A percentile compares a stretch with the other conserved stretches of the same genome.
Conservation (phyloP, 2,113 vertebrate genomes). For the Narcine bancroftii region DNA sequence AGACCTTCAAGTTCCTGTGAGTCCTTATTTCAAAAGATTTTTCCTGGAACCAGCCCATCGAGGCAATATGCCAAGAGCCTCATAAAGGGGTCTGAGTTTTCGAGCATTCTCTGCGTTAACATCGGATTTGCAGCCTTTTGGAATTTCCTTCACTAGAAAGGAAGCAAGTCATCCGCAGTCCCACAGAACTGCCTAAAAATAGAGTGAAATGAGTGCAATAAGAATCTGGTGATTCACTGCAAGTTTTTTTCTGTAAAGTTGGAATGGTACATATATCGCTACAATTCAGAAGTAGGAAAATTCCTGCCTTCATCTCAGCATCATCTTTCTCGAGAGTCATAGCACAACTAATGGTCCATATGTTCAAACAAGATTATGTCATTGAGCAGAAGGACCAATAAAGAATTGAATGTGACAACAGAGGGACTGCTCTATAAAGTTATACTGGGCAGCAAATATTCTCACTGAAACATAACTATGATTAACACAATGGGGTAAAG, state of each 20-base stretch:
- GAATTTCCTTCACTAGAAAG: too few species aligned
- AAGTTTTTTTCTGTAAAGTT: neutral
- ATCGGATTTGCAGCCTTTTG: too few species aligned
- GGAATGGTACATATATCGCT: neutral
- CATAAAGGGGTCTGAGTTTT: too few species aligned
- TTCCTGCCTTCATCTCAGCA: neutral
- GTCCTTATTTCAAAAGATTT: too few species aligned
- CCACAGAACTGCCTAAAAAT: too few species aligned
- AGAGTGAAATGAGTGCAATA: neutral
- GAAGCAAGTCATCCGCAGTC: too few species aligned
- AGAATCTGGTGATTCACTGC: neutral
- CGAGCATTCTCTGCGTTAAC: too few species aligned
- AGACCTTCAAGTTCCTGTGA: too few species aligned
- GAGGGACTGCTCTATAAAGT: neutral
- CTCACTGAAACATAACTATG: neutral
- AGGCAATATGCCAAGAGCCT: too few species aligned
- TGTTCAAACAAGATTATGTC: neutral
- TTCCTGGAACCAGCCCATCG: too few species aligned
- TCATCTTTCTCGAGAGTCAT: neutral
- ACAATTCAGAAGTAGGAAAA: neutral
- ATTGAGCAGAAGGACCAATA: neutral
- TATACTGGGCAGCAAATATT: neutral
- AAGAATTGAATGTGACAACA: neutral
- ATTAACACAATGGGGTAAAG: neutral
- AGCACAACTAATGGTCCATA: neutral